Percentiles rank a stretch among this genome's conserved stretches.
phyloP scores from a whole-genome alignment of 2,888 invertebrate genomes.

The Frankliniella intonsa region DNA sequence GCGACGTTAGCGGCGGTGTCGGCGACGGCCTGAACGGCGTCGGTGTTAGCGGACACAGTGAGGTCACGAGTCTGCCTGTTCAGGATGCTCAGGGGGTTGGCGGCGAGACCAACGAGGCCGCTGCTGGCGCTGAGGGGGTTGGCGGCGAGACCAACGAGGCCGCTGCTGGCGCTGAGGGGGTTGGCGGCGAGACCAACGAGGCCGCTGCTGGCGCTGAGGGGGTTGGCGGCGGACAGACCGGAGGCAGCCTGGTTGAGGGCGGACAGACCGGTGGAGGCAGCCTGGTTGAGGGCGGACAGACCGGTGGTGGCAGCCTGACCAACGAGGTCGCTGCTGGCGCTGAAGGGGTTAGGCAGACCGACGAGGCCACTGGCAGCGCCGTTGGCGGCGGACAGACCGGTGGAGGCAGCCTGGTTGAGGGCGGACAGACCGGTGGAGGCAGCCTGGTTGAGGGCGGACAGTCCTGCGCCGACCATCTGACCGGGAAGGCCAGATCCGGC shows the following conservation, averaged over 20 bases:
- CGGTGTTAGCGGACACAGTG: background rate
- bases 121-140: too few species aligned
- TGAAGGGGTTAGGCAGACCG: too few species aligned
- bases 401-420: background rate
- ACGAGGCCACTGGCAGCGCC: background rate
- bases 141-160: too few species aligned
- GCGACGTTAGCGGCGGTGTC: background rate
- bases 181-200: background rate
- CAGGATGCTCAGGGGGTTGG: background rate
- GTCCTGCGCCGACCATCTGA: too few species aligned
- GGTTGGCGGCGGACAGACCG: background rate
- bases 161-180: background rate
- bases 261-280: too few species aligned
- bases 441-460: background rate
- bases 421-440: background rate
- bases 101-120: too few species aligned
- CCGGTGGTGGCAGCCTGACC: background rate
- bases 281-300: too few species aligned
- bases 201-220: too few species aligned
- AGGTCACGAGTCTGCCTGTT: background rate
- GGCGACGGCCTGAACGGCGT: background rate
- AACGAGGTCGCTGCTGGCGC: too few species aligned
- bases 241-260: too few species aligned
- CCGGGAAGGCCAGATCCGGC: background rate
- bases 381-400: background rate